These are phyloP conservation scores for Xestia xanthographa DNA, from an alignment of 2,888 invertebrate species.

Conservation along the genomic window DNA sequence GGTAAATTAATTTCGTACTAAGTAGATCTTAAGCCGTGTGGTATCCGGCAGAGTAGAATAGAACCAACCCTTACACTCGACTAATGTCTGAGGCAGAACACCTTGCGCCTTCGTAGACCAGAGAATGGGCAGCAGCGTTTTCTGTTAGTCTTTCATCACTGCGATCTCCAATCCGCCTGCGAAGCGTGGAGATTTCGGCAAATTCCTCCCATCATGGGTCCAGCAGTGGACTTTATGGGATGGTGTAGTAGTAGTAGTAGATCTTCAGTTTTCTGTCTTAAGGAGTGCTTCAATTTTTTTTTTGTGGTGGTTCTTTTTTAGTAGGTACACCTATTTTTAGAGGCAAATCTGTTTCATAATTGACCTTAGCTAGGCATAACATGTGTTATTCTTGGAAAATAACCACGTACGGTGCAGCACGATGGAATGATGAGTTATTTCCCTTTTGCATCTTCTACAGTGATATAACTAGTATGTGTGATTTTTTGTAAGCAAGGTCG, in stretches of 20 bases:
- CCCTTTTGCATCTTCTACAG: conserved; percentile 25
- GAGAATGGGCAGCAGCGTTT: no score
- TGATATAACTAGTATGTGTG: conserved; percentile 4
- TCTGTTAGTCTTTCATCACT: no score
- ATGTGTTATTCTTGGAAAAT: conserved; percentile 8
- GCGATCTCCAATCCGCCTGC: no score
- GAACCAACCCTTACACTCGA: no score
- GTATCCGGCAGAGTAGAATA: no score
- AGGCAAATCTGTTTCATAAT: background rate
- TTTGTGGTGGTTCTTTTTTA: background rate
- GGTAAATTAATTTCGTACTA: no score
- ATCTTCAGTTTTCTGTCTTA: background rate
- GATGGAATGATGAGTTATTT: conserved; percentile 36
- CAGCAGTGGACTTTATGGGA: no score
- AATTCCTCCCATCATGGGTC: no score
- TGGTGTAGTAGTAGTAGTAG: no score
- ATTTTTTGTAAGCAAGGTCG: background rate
- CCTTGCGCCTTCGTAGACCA: no score
- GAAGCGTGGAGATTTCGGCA: no score
- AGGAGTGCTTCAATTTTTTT: background rate
- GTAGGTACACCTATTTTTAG: background rate
- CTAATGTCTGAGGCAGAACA: no score
- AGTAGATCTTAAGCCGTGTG: background rate
- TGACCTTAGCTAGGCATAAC: background rate
- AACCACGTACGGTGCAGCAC: conserved; percentile 3